phyloP scores from a whole-genome alignment of 2,797 vertebrate genomes.

The Scleropages formosus region DNA sequence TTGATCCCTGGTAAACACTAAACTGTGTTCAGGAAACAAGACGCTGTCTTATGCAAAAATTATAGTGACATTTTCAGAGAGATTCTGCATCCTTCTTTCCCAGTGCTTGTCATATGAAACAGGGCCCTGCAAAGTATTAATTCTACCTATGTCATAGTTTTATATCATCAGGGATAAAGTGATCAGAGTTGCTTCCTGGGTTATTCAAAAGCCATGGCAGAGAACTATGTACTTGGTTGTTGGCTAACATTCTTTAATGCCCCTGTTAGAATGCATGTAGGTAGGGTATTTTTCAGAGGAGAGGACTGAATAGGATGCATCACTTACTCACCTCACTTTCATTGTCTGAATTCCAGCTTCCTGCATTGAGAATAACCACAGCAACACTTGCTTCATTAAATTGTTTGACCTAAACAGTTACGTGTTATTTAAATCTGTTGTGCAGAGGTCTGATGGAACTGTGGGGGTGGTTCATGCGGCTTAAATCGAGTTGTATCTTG shows the following conservation, averaged over 20 bases:
- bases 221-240: slow-evolving; percentile 35
- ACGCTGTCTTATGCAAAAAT: too few species aligned
- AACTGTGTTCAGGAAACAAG: not conserved
- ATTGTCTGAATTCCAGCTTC: too few species aligned
- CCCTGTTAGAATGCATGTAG: too few species aligned
- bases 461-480: too few species aligned
- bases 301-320: too few species aligned
- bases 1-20: not conserved
- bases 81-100: slow-evolving; percentile 32
- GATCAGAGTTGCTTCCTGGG: slow-evolving; percentile 50
- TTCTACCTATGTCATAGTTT: slow-evolving; percentile 58
- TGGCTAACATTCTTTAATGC: too few species aligned
- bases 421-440: not conserved
- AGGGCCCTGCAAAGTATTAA: slow-evolving; percentile 46
- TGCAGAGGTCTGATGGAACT: not conserved
- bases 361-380: too few species aligned
- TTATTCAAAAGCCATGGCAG: slow-evolving; percentile 48
- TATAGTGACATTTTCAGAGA: not conserved
- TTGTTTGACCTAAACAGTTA: too few species aligned
- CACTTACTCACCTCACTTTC: too few species aligned
- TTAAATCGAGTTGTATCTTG: too few species aligned
- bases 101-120: slow-evolving; percentile 47
- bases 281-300: too few species aligned
- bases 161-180: slow-evolving; percentile 43
- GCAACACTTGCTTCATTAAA: too few species aligned